Evolutionary conservation across 2,113 vertebrate genomes (phyloP), one percentile per base, ranked within the genome.

Genomic region (Melanostigma gelatinosum): DNA sequence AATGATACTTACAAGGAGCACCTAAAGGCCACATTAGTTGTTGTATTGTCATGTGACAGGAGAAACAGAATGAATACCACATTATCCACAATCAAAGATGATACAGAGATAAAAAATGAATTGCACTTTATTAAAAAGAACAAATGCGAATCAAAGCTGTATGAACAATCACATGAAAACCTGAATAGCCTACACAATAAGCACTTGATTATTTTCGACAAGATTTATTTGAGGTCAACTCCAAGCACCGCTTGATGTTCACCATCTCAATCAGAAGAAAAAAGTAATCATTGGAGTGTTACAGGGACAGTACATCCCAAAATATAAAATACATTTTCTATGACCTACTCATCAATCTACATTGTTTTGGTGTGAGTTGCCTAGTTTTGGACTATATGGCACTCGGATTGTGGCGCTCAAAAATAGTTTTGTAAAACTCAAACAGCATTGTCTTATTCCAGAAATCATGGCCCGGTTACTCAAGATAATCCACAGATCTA

Each of bases 241-340:
- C n/a, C 64, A 80, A 72, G 70, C 72, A 52, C 67, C 67, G 81
- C 68, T 68, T 48, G 44, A 76, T 72, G 32, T 29, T 29, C n/a
- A 67, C 22, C 12, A 95, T 95, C 46, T 96, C 94, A 87, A 96
- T 94, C 5, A 40, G 24, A 63, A 64, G 27, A 79, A 52, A 12
- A 68, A 70, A 86, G 22, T 50, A 83, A 80, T 82, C 50, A 85
- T 24, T 76, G 58, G 62, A 89, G 68, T 87, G 65, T 67, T 55
- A 13, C 10, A 27, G 54, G 54, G 54, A 27, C 54, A 57, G 24
- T 15, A 57, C 12, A 27, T 57, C n/a, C 54, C 54, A 4, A 57
- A 55, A 55, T 55, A 22, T n/a, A 55, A 48, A 48, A 15, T 6
- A 20, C 6, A 50, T 50, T 7, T 50, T 20, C 16, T 20, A 20